Evolutionary conservation across 2,888 invertebrate genomes (phyloP).

Genomic region (Melangyna quadrimaculata): DNA sequence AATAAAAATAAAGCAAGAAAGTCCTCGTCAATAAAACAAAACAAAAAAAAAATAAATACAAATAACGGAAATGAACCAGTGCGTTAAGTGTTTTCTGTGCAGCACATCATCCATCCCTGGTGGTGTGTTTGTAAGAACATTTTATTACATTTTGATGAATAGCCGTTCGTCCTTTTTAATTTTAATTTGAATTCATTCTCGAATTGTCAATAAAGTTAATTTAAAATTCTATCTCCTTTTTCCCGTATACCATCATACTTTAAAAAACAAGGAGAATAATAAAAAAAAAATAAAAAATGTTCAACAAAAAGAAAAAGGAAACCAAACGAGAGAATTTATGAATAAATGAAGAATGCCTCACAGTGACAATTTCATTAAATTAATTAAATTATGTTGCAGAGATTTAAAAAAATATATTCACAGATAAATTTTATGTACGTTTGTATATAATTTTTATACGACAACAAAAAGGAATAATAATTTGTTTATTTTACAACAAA

Average conservation of each 20-base stretch:
- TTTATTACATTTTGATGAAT: conserved; percentile 71
- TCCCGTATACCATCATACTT: conserved; percentile 1
- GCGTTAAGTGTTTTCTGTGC: conserved; percentile 67
- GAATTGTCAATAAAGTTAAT: conserved; percentile 70
- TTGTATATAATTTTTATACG: background rate
- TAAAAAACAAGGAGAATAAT: background rate
- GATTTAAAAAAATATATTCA: conserved; percentile 44
- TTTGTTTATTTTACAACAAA: conserved; percentile 35
- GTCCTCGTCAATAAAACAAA: conserved; percentile 60
- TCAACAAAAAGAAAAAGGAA: conserved; percentile 15
- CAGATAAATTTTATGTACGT: background rate
- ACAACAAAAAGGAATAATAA: conserved; percentile 8
- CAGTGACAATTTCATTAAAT: conserved; percentile 70
- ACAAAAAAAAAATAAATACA: conserved; percentile 16
- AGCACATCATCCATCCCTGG: conserved; percentile 31
- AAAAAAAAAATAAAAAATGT: background rate
- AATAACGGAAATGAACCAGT: conserved; percentile 57
- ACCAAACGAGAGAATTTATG: conserved; percentile 44
- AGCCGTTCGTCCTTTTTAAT: conserved; percentile 67
- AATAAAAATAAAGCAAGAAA: conserved; percentile 31
- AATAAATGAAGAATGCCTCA: conserved; percentile 72
- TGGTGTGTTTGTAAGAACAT: conserved; percentile 61
- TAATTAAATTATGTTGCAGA: conserved; percentile 70
- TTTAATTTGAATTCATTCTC: conserved; percentile 71
- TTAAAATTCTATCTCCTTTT: conserved; percentile 64